Evolutionary conservation across 2,797 vertebrate species (phyloP), one percentile per base, ranked within the genome.

Genomic region (Rhynchonycteris naso): DNA sequence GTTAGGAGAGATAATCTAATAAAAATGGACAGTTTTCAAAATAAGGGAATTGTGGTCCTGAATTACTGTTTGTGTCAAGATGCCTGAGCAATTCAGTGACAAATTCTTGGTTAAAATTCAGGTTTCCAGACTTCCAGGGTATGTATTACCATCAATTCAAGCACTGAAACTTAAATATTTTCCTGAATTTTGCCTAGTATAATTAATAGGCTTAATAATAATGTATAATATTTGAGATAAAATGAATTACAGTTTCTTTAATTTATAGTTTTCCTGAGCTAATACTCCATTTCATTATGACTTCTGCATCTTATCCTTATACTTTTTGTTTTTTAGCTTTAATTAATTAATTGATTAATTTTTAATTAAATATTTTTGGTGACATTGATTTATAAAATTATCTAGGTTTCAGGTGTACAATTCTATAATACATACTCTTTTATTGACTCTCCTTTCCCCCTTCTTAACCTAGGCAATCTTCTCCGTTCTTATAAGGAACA

Each of bases 391-490:
- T 43, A 43, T 43, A 43, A 43, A 43, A 43, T 43, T 43, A 43
- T 43, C 43, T 43, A 43, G 43, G 3, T 43, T 43, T 43, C 43
- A 43, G 43, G 43, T 43, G 4, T 43, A 43, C 43, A 43, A 43
- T 43, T 43, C 43, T 43, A 43, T 43, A 43, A 43, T 43, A 43
- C 43, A 43, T 43, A 43, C 8, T 38, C 28, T 90, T 72, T 85
- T 59, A 80, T 52, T 90, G 50, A 26, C 18, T 38, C 18, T 16
- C 43, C 16, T 11, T 1, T 7, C 35, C 54, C 83, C 24, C 22
- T 85, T 75, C 59, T 85, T 96, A 61, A 75, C 56, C 43, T 81
- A 28, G 59, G 35, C 56, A 89, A 38, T n/a, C 30, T 96, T 52
- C 87, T 11, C 8, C 61, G 54, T 75, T 54, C 19, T 56, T 26